Base-by-base conservation (phyloP, 1,140 invertebrate species). In the Drosophila yakuba region DNA sequence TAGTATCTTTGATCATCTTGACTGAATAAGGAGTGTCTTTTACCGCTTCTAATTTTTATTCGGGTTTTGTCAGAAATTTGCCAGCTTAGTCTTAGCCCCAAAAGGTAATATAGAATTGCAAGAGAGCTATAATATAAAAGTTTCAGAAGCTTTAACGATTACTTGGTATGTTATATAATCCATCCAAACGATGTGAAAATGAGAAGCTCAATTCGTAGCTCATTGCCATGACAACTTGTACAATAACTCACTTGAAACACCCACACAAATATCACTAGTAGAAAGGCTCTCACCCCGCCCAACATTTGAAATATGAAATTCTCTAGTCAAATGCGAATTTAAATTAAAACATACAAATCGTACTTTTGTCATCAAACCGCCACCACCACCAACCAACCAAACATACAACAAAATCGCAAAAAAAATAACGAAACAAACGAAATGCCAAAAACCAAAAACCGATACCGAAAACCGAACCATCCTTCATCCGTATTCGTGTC, bases 281-380 rank as follows among this genome's bases (percentile, higher is more conserved):
- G 72, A 57, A 23, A 69, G 60, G 56, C 74, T 32, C 51, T 48
- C 57, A 64, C 32, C 51, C 54, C 63, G 59, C 20, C 61, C 54
- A 41, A 45, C 35, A 60, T 47, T 36, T 36, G 67, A 60, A 62
- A 38, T 68, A 82, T 57, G 61, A 50, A 77, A 54, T 60, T 67
- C 11, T 68, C 44, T 51, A 48, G 54, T 23, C 15, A 75, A 55
- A 71, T 82, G 64, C 51, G 64, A 88, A 62, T 48, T 57, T 12
- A 62, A 84, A 83, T 78, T 89, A 82, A 88, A 76, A 73, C 81
- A 85, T 85, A 56, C 61, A 89, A 75, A 63, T 78, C 77, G 80
- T 80, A 83, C 76, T 89, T 78, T 68, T 88, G 69, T 84, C 84
- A 84, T 84, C 64, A 83, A 88, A 71, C 72, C 72, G 63, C 80